A percentile compares a stretch with the other conserved stretches of the same genome.
These are phyloP conservation scores for Peromyscus polionotus DNA, from an alignment of 2,113 vertebrate genomes.

Conservation along the genomic window DNA sequence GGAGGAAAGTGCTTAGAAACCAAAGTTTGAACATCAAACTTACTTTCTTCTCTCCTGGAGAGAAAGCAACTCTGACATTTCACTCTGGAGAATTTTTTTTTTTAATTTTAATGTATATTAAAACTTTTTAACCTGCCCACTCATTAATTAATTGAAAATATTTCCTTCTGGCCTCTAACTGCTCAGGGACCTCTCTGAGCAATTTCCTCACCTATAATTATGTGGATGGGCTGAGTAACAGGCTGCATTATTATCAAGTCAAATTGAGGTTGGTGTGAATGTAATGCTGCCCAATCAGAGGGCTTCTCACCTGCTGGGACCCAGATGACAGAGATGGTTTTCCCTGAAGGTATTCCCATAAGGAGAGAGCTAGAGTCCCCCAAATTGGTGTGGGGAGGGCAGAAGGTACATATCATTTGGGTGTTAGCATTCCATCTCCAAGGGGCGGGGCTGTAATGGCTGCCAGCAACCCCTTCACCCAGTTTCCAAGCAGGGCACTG, in stretches of 20 bases:
- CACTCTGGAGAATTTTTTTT: slow-evolving; percentile 31
- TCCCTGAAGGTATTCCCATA: background rate
- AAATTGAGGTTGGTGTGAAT: slow-evolving; percentile 62
- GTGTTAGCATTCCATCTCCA: background rate
- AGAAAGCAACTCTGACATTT: slow-evolving; percentile 17
- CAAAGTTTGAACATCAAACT: slow-evolving; percentile 11
- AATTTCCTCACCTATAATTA: slow-evolving; percentile 81
- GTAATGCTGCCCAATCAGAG: background rate
- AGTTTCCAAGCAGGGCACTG: background rate
- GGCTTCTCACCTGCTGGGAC: background rate
- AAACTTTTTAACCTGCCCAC: slow-evolving; percentile 43
- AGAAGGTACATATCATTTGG: background rate
- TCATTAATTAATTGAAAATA: slow-evolving; percentile 80
- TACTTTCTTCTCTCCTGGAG: slow-evolving; percentile 28
- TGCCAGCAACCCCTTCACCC: background rate
- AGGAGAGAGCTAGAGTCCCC: background rate
- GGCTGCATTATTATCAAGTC: slow-evolving; percentile 64
- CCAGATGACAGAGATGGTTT: background rate
- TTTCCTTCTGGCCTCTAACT: slow-evolving; percentile 66
- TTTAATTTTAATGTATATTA: background rate
- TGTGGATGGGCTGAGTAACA: slow-evolving; percentile 55
- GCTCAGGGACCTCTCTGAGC: slow-evolving; percentile 74
- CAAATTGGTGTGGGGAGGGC: no score
- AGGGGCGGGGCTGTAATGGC: background rate
- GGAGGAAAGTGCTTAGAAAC: slow-evolving; percentile 28